phyloP scores from a whole-genome alignment of 2,888 invertebrate genomes.

The Drosophila kuntzei region DNA sequence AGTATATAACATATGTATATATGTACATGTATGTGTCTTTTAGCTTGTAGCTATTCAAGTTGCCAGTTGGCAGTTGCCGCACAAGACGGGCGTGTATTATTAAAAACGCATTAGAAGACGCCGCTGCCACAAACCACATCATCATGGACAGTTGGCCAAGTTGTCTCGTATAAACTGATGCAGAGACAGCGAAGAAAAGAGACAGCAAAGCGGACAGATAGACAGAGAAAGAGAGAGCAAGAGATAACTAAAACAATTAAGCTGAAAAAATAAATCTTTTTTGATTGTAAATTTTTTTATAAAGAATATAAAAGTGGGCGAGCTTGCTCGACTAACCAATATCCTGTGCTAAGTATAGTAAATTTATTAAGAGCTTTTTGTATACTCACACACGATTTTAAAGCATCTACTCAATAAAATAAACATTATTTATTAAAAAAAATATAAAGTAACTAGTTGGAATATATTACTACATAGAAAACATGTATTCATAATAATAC shows the following conservation, averaged over 20 bases:
- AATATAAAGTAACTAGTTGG: too few species aligned
- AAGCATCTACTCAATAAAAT: not conserved
- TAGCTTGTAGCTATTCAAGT: conserved; percentile 19
- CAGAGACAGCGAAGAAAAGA: conserved; percentile 23
- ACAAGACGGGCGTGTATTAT: conserved; percentile 84
- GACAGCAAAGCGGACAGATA: not conserved
- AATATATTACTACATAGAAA: too few species aligned
- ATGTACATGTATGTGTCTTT: conserved; percentile 13
- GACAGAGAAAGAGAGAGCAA: conserved; percentile 12
- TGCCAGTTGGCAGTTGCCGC: conserved; percentile 34
- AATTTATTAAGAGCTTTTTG: not conserved
- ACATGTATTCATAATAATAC: not conserved
- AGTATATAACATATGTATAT: conserved; percentile 12
- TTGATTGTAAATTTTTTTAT: conserved; percentile 17
- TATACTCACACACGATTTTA: not conserved
- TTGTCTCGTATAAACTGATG: conserved; percentile 70
- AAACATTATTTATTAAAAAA: not conserved
- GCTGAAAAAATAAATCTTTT: conserved; percentile 65
- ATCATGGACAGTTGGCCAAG: conserved; percentile 45
- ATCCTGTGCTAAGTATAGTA: not conserved
- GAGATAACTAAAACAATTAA: conserved; percentile 62
- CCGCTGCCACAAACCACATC: conserved; percentile 61
- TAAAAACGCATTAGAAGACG: conserved; percentile 86
- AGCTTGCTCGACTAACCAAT: not conserved
- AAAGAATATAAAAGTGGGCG: not conserved